A percentile compares a stretch with the other conserved stretches of the same genome.
Conservation (phyloP, 1,140 invertebrate species). For the Drosophila oshimai region DNA sequence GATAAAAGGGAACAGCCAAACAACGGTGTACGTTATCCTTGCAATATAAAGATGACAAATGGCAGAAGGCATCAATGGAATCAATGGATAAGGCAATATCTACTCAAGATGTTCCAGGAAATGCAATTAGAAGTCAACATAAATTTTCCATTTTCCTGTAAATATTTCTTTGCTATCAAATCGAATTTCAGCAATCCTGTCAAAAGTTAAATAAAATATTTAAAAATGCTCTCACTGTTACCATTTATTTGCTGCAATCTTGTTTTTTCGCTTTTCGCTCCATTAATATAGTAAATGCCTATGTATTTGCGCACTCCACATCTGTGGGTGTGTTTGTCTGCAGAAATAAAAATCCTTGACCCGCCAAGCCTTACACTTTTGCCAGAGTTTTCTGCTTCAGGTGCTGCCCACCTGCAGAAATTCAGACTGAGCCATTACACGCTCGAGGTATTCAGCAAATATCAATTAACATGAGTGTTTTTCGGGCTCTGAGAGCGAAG, state of each 20-base stretch:
- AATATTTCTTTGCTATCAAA: not conserved
- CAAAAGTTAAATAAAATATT: constrained; percentile 1
- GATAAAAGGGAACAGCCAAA: constrained; percentile 1
- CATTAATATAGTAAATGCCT: not conserved
- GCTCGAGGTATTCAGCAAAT: constrained; percentile 27
- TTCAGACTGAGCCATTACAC: not conserved
- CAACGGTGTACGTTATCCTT: constrained; percentile 5
- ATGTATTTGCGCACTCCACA: not conserved
- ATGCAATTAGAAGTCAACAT: constrained; percentile 1
- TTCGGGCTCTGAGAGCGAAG: not conserved
- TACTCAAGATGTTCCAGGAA: constrained; percentile 3
- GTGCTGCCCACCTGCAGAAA: constrained; percentile 8
- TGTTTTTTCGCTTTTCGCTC: constrained; percentile 13
- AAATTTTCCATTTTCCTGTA: not conserved
- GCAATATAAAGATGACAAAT: not conserved
- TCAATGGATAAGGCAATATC: constrained; percentile 2
- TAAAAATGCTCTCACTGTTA: not conserved
- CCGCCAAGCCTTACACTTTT: constrained; percentile 16
- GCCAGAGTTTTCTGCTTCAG: constrained; percentile 13
- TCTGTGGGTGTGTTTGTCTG: constrained; percentile 3
- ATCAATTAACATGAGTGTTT: constrained; percentile 61
- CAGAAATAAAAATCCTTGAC: constrained; percentile 33
- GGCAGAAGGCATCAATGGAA: not conserved
- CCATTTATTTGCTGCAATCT: constrained; percentile 22
- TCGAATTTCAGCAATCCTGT: constrained; percentile 6